Conservation (phyloP, 2,797 vertebrate genomes). For the Aythya fuligula region DNA sequence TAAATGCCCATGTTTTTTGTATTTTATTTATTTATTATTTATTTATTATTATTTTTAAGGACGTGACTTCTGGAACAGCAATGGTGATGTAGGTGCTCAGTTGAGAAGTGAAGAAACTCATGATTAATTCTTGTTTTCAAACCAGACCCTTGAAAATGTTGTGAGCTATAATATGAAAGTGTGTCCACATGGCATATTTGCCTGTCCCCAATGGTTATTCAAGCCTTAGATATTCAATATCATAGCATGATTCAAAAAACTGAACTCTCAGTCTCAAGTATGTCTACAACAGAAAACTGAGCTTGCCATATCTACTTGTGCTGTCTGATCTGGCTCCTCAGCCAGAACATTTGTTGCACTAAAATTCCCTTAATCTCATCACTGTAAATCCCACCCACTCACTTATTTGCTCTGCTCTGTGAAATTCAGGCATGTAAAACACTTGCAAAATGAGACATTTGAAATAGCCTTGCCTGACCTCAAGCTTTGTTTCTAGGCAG, state of each 20-base stretch:
- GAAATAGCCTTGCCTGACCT: not conserved
- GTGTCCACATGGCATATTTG: not conserved
- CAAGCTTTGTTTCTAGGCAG: slow-evolving; percentile 20
- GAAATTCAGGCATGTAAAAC: not conserved
- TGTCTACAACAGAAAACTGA: slow-evolving; percentile 28
- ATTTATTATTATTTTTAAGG: not conserved
- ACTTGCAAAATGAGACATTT: not conserved
- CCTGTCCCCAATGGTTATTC: not conserved
- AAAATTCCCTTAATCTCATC: not conserved
- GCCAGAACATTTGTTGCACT: not conserved
- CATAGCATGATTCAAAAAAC: slow-evolving; percentile 20
- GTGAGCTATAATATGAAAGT: not conserved
- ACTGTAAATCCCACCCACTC: not conserved
- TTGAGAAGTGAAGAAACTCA: not conserved
- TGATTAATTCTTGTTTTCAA: not conserved
- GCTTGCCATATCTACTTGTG: not conserved
- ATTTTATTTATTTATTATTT: too few relatives aligned
- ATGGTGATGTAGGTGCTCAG: not conserved
- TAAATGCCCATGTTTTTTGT: not conserved
- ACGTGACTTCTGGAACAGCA: not conserved
- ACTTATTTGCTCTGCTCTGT: not conserved
- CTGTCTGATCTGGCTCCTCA: not conserved
- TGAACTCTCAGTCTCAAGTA: slow-evolving; percentile 21
- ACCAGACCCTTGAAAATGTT: not conserved
- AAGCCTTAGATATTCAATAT: not conserved